These are phyloP conservation scores for Falco peregrinus DNA, from an alignment of 2,797 vertebrate species.

Conservation along the genomic window DNA sequence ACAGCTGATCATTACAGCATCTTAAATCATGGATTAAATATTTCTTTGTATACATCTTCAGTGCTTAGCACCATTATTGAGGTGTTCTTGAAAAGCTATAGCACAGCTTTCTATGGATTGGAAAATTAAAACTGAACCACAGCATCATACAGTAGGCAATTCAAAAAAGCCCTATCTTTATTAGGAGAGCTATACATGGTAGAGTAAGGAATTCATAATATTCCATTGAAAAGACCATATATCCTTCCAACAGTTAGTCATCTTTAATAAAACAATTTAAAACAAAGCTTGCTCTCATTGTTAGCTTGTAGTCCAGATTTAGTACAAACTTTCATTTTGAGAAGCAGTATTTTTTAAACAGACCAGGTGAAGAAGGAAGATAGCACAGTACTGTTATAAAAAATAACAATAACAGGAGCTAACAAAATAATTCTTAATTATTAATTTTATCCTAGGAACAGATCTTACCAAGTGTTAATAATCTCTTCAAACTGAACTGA, in stretches of 20 bases:
- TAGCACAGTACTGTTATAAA: neutral
- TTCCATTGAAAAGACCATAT: neutral
- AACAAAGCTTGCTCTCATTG: neutral
- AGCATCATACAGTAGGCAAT: neutral
- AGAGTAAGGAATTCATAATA: neutral
- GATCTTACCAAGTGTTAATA: neutral
- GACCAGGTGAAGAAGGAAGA: neutral
- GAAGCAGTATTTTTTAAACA: neutral
- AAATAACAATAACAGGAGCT: neutral
- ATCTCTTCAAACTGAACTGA: neutral
- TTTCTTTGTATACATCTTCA: neutral
- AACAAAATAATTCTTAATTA: neutral
- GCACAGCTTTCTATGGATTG: neutral
- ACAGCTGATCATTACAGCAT: neutral
- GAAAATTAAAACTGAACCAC: neutral
- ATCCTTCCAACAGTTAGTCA: neutral
- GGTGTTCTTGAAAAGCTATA: neutral
- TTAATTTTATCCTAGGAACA: conserved; percentile 2
- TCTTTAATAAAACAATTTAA: neutral
- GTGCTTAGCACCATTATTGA: neutral
- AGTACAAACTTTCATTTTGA: neutral
- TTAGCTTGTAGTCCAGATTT: neutral
- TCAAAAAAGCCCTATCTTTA: neutral
- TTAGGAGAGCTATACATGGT: neutral
- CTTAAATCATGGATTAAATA: neutral